phyloP scores from a whole-genome alignment of 1,140 invertebrate genomes.

The Bombus ignitus region DNA sequence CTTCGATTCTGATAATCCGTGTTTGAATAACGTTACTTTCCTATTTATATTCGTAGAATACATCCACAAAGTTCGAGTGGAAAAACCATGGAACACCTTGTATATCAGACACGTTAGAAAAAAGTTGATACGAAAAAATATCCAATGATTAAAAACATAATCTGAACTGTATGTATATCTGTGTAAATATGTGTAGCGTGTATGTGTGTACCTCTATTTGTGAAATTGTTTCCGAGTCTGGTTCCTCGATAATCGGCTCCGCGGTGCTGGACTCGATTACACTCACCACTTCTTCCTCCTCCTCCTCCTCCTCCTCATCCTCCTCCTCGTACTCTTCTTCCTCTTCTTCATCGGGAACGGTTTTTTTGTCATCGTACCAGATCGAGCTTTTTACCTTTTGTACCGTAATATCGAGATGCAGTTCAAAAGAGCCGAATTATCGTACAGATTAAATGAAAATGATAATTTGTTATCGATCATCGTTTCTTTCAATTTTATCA shows the following conservation, averaged over 20 bases:
- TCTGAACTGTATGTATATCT: conserved; percentile 25
- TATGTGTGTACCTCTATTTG: conserved; percentile 73
- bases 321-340: conserved; percentile 49
- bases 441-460: neutral
- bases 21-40: neutral
- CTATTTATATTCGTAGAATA: neutral
- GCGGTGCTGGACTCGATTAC: conserved; percentile 73
- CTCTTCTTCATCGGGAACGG: conserved; percentile 73
- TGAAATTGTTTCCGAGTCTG: conserved; percentile 65
- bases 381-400: conserved; percentile 53
- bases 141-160: conserved; percentile 10
- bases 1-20: neutral
- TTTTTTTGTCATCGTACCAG: conserved; percentile 66
- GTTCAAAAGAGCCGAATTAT: conserved; percentile 47
- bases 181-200: conserved; percentile 55
- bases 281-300: conserved; percentile 79
- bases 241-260: conserved; percentile 72
- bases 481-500: neutral
- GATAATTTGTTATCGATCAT: neutral
- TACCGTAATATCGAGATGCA: conserved; percentile 38
- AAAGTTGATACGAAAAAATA: neutral
- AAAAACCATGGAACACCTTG: neutral
- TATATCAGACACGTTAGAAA: neutral
- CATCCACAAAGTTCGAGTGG: neutral
- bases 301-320: conserved; percentile 79